phyloP scores from a whole-genome alignment of 1,140 invertebrate genomes.

The Bombyx mandarina region DNA sequence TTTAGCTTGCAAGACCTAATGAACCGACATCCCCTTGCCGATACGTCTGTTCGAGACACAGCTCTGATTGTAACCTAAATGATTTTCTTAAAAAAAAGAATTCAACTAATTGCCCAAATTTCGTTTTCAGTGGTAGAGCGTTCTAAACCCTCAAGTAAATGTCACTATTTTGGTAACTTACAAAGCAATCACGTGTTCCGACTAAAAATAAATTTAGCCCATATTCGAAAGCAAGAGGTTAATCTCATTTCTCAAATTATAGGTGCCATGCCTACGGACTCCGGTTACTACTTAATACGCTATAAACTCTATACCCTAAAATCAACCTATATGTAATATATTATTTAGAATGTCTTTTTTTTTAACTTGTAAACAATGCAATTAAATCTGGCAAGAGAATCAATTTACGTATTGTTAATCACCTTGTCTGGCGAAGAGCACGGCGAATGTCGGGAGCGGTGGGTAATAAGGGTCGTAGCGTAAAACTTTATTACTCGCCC shows the following conservation, averaged over 20 bases:
- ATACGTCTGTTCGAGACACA: constrained; percentile 18
- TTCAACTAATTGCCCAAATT: too few relatives aligned
- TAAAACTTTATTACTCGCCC: constrained; percentile 47
- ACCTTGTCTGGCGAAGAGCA: constrained; percentile 25
- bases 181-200: too few relatives aligned
- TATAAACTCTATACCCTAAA: too few relatives aligned
- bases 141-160: constrained; percentile 5
- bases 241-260: too few relatives aligned
- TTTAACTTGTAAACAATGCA: too few relatives aligned
- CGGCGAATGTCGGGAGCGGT: constrained; percentile 21
- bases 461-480: constrained; percentile 40
- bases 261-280: too few relatives aligned
- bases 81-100: constrained; percentile 5
- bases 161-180: neutral
- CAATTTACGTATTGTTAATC: constrained; percentile 50
- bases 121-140: too few relatives aligned
- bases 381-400: constrained; percentile 31
- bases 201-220: too few relatives aligned
- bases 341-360: too few relatives aligned
- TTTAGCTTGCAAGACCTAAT: constrained; percentile 47
- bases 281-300: too few relatives aligned
- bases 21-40: constrained; percentile 43
- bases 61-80: constrained; percentile 18
- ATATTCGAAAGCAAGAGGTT: too few relatives aligned
- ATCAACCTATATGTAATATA: too few relatives aligned